Base-by-base conservation (phyloP, 2,888 invertebrate species). In the Caenorhabditis sp. region DNA sequence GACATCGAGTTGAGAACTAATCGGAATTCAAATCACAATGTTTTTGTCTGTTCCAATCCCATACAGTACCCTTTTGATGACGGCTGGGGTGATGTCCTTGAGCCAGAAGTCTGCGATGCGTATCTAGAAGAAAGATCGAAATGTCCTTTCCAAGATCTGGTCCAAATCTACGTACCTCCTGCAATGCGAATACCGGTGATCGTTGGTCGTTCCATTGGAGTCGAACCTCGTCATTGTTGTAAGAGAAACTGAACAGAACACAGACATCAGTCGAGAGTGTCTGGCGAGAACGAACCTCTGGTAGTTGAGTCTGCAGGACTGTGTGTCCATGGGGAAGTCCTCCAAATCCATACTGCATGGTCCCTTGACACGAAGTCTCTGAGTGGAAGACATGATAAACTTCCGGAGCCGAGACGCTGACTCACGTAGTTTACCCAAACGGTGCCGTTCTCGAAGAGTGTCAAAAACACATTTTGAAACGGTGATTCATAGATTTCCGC, bases 291-390 rank as follows among this genome's bases (percentile, higher is more conserved):
- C 32, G 9, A 32, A 83, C 83, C 86, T 86, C 61, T 89, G 88
- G 74, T 88, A 89, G 60, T 82, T 87, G 20, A 89, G 74, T 40
- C 72, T 56, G 62, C 88, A 89, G 1, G 80, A 64, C 50, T 89
- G 88, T 0, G 67, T 76, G 69, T 89, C 88, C 87, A 89, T 88
- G 11, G 88, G 88, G 53, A 89, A 89, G 56, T 87, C 87, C n/a
- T 77, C 70, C 62, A 89, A 56, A 53, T 89, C 80, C 87, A 89
- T 89, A 6, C 69, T 70, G 56, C 88, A 89, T 8, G 88, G 88
- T 13, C 88, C 88, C 60, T 80, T 86, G 8, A 89, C 85, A 26
- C 83, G 83, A 55, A 89, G 81, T 67, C 87, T 74, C 85, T 84
- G 76, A 67, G 81, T 62, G 15, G 22, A 18, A 47, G 9, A 4